Evolutionary conservation across 2,113 vertebrate species (phyloP), one percentile per base, ranked within the genome.

Genomic region (Zosterops japonicus): DNA sequence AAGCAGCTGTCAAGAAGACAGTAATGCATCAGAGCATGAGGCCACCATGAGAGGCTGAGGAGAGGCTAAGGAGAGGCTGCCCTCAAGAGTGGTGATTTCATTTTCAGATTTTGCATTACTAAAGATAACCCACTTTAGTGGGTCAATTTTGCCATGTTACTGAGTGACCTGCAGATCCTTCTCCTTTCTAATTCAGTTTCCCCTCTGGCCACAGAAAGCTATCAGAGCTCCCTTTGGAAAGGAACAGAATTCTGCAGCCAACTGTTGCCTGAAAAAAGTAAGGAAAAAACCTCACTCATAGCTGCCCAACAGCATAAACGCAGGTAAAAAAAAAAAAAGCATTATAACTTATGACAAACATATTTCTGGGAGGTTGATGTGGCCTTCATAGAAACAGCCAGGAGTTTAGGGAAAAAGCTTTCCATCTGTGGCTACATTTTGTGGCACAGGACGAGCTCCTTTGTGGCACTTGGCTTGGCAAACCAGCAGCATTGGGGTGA

Each of bases 401-500:
- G 49, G 42, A 74, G 44, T 35, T 87, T 4, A 39, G 41, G 22
- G 28, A 39, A 22, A 80, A 64, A 81, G 31, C 60, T 42, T 15
- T 33, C 5, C 27, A 7, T 5, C 29, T 39, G 50, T 44, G 65
- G 25, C 21, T n/a, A 65, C 27, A 6, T 36, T 59, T 59, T 5
- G 14, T 3, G 47, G 56, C 52, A 53, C 5, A 2, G 1, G 27
- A 67, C 1, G 21, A 61, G 65, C 50, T 50, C 21, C 44, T 74
- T 2, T 8, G 50, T 27, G 56, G 67, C 56, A 14, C 31, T 2
- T 14, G 49, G 28, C 71, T 79, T 56, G 60, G 67, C 35, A 47
- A 61, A 63, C 5, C 86, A 46, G 46, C 49, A 35, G 41, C 53
- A 15, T 0, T 0, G 0, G 0, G 6, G n/a, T 2, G 18, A 77